These are phyloP conservation scores for Sepiola atlantica DNA, from an alignment of 2,888 invertebrate genomes.

Conservation along the genomic window DNA sequence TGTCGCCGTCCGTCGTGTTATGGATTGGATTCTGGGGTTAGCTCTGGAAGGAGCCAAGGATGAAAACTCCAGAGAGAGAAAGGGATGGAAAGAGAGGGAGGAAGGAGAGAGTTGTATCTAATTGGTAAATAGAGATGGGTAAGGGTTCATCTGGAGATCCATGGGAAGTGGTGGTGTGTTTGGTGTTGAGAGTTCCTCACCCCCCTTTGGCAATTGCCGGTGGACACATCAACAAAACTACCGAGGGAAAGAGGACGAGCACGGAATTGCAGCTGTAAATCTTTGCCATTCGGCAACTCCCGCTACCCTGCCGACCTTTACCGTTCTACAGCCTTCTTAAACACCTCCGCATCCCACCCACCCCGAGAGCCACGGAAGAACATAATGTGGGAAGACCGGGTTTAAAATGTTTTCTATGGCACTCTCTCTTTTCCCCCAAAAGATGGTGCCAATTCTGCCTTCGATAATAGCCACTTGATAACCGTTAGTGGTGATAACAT, in stretches of 20 bases:
- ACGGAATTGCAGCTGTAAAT: background rate
- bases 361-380: background rate
- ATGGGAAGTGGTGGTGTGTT: background rate
- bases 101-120: background rate
- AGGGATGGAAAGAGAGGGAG: too few relatives aligned
- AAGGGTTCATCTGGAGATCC: background rate
- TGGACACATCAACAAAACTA: conserved; percentile 18
- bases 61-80: background rate
- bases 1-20: background rate
- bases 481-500: conserved; percentile 42
- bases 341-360: background rate
- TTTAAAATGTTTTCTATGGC: conserved; percentile 35
- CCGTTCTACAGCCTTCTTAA: too few relatives aligned
- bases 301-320: background rate
- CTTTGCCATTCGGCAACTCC: background rate
- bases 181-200: background rate
- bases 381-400: conserved; percentile 16
- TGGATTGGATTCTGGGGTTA: background rate
- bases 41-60: background rate
- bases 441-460: conserved; percentile 43
- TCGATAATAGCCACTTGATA: conserved; percentile 44
- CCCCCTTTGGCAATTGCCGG: background rate
- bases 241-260: too few relatives aligned
- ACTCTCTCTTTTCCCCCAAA: conserved; percentile 3
- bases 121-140: background rate